A percentile compares a stretch with the other conserved stretches of the same genome.
Evolutionary conservation across 2,797 vertebrate species (phyloP).

Genomic region (Aphelocoma californica): DNA sequence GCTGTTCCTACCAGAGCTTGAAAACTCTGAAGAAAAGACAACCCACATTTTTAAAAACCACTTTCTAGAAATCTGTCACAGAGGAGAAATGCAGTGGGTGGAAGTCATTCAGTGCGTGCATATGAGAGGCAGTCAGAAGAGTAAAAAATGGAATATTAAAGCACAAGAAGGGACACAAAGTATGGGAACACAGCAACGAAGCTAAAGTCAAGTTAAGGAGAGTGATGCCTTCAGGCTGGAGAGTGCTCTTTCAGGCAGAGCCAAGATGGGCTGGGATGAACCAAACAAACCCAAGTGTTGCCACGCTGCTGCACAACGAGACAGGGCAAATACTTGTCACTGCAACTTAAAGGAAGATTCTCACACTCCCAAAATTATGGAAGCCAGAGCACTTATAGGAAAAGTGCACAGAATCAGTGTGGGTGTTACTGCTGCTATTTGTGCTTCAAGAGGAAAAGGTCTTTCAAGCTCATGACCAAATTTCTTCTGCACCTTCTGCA

Average conservation of each 20-base stretch:
- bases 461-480: background rate
- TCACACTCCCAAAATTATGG: background rate
- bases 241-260: background rate
- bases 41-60: background rate
- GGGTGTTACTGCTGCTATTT: background rate
- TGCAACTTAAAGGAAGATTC: background rate
- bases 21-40: background rate
- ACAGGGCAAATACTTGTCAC: background rate
- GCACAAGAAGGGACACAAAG: background rate
- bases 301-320: background rate
- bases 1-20: background rate
- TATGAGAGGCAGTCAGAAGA: background rate
- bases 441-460: background rate
- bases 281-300: background rate
- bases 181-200: background rate
- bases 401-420: background rate
- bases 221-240: background rate
- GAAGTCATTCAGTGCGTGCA: background rate
- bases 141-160: background rate
- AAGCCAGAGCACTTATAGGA: background rate
- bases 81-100: background rate
- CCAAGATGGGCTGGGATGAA: background rate
- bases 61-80: background rate
- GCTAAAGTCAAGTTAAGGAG: background rate
- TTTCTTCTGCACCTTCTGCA: conserved; percentile 6